phyloP scores from a whole-genome alignment of 92 coral and sea anemone species.

The Epizoanthus ramosus region DNA sequence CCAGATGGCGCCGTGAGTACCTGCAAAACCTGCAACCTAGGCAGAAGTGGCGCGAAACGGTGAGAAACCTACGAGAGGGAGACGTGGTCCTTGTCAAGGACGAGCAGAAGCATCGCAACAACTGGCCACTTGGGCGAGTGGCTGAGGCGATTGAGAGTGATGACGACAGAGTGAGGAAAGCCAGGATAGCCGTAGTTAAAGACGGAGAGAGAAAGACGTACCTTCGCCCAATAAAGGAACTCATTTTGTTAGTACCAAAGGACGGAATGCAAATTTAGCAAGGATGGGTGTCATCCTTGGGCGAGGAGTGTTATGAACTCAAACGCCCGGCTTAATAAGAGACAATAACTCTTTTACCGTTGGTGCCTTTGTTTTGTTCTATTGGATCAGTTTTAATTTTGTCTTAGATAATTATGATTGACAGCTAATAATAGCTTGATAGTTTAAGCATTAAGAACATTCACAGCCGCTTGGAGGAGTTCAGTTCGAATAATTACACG shows the following conservation, averaged over 20 bases:
- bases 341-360: too few species aligned
- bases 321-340: too few species aligned
- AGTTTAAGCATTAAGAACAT: too few species aligned
- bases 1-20: conserved; percentile 45
- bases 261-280: conserved; percentile 4
- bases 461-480: too few species aligned
- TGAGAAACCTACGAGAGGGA: conserved; percentile 36
- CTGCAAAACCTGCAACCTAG: conserved; percentile 48
- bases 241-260: conserved; percentile 8
- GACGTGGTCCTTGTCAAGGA: conserved; percentile 54
- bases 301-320: conserved; percentile 41
- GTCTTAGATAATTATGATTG: too few species aligned
- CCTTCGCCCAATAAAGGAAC: conserved; percentile 47
- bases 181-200: conserved; percentile 18
- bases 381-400: too few species aligned
- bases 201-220: conserved; percentile 25
- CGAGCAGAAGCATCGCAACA: conserved; percentile 37
- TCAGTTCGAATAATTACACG: too few species aligned
- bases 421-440: too few species aligned
- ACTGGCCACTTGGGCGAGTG: conserved; percentile 58
- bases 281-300: conserved; percentile 40
- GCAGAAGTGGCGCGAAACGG: conserved; percentile 20
- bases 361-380: too few species aligned
- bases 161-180: conserved; percentile 52
- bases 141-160: conserved; percentile 42